Base-by-base conservation (phyloP, 53 echinoderm and acorn worm genomes). In the Patiria pectinifera region DNA sequence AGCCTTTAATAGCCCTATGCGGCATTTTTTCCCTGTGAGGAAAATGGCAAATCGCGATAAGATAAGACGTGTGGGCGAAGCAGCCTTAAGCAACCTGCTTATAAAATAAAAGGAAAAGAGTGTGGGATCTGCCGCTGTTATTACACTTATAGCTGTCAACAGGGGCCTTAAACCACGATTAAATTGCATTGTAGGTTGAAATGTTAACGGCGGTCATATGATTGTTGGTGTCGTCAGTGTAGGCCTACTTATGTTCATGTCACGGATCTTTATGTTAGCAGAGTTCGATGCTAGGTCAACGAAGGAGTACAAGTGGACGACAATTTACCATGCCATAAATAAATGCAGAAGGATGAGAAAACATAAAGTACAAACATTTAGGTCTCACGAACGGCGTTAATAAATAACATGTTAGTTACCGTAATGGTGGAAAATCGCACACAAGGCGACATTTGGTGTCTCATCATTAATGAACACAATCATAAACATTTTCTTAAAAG, bases 111-210 rank as follows among this genome's bases (percentile, higher is more conserved):
- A 24, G 21, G 11, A 74, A 74, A 79, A 9, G 4, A 47, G 22
- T 47, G 46, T 46, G 11, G 80, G 80, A 12, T 79, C 48, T 19
- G 45, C 45, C 45, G 24, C 45, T 45, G 48, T 15, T 79, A 79
- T 79, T 79, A 79, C 80, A 47, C 80, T 79, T 46, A 46, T 53
- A 47, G 80, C 80, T 79, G 18, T 45, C 14, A 46, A 47, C 11
- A 79, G 12, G 19, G 15, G 80, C 80, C 80, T 79, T 16, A 79
- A 79, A 79, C 80, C 80, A 79, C 46, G 80, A 79, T 79, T 79
- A 79, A 79, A 79, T 79, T 79, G 19, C 80, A 45, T 45, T 79
- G 4, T 14, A 0, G 48, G 80, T 45, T 79, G 47, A 79, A 79
- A 79, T 79, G 80, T 79, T 79, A 79, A 79, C 80, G 47, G 80